Base-by-base conservation (phyloP, 2,888 invertebrate species). In the Rhodophaea formosa region DNA sequence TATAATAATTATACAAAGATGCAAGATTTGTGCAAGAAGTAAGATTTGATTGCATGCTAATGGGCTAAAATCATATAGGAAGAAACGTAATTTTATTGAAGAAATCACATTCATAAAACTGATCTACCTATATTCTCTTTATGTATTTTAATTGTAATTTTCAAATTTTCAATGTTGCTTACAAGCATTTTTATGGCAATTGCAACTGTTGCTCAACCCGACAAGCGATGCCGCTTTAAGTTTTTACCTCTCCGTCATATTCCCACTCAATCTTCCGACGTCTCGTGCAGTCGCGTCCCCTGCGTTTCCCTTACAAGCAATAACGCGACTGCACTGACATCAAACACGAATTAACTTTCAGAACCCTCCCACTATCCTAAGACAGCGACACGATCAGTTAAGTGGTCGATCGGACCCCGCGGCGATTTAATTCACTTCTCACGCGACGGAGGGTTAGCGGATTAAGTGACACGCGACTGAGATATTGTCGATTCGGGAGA, bases 261-360 rank as follows among this genome's bases (percentile, higher is more conserved):
- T 57, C 42, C 35, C 15, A 16, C 35, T 51, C 51, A 16, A 51
- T 35, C 51, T 51, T 35, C 10, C 51, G 30, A 51, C 12, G 47
- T 35, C 39, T 29, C 52, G 17, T 10, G 14, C 47, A 49, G 17
- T 8, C 51, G 16, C 16, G 30, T 8, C 46, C 51, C 35, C 51
- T 72, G 82, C 82, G 84, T 80, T 84, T 82, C 83, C 80, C 63
- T 66, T 63, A 80, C 84, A 82, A 75, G 79, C 81, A 82, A 82
- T 84, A 87, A 86, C 83, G 79, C 74, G 80, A 71, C 78, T 77
- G 78, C 79, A 84, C 74, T 87, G 89, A 89, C 89, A 89, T 79
- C 86, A 80, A 88, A 90, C 89, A 89, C 69, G 89, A 84, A 86
- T 89, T 87, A 88, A 90, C 89, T 88, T 84, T 86, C 87, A 88